These are phyloP conservation scores for Amblyopsis rosae DNA, from an alignment of 2,113 vertebrate species.

Conservation along the genomic window DNA sequence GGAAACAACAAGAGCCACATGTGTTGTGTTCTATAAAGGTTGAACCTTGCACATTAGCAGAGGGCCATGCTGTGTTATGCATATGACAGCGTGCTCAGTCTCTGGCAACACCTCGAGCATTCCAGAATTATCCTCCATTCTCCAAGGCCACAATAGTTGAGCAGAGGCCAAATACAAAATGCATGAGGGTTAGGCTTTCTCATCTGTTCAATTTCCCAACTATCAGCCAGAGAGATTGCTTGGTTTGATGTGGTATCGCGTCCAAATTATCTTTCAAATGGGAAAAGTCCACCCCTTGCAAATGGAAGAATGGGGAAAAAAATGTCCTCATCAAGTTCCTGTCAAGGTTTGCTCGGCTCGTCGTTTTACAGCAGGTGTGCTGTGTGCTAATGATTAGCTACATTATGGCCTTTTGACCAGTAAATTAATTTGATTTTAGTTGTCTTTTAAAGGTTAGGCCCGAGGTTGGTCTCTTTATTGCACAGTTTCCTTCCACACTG, in stretches of 20 bases:
- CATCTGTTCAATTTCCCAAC: slow-evolving; percentile 82
- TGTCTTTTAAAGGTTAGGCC: slow-evolving; percentile 77
- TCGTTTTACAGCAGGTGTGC: slow-evolving; percentile 62
- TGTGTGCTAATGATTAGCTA: slow-evolving; percentile 65
- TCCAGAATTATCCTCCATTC: slow-evolving; percentile 51
- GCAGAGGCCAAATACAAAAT: slow-evolving; percentile 73
- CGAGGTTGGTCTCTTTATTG: slow-evolving; percentile 62
- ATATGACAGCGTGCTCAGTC: slow-evolving; percentile 58
- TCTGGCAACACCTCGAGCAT: slow-evolving; percentile 56
- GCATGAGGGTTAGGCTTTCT: slow-evolving; percentile 74
- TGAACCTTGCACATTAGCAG: slow-evolving; percentile 58
- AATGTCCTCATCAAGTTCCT: slow-evolving; percentile 52
- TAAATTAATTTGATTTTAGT: slow-evolving; percentile 74
- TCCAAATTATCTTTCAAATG: slow-evolving; percentile 74
- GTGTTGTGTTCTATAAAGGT: slow-evolving; percentile 59
- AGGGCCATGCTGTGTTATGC: slow-evolving; percentile 63
- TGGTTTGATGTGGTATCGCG: slow-evolving; percentile 72
- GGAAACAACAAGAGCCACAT: slow-evolving; percentile 70
- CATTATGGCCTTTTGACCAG: slow-evolving; percentile 73
- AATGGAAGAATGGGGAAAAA: slow-evolving; percentile 49
- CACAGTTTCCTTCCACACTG: slow-evolving; percentile 67
- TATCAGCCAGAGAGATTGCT: slow-evolving; percentile 76
- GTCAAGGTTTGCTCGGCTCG: slow-evolving; percentile 48
- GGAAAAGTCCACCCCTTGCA: slow-evolving; percentile 63
- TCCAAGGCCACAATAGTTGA: slow-evolving; percentile 55